Percentiles rank a stretch among this genome's conserved stretches.
Conservation (phyloP, 2,113 vertebrate genomes). For the Notarius lentiginosus region DNA sequence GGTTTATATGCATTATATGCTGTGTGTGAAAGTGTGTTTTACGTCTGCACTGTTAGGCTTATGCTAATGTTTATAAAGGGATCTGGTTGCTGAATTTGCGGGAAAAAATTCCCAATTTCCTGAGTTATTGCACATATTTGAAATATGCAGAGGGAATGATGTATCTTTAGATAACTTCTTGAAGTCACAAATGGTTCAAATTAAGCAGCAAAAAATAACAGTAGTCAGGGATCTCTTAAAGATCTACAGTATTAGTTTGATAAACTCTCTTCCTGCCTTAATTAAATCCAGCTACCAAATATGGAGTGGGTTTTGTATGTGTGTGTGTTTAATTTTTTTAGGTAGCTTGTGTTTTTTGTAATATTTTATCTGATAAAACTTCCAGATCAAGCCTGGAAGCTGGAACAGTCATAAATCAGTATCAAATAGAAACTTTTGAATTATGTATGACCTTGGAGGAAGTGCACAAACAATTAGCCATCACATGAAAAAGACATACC, state of each 20-base stretch:
- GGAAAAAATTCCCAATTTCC: conserved; percentile 58
- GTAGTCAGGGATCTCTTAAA: conserved; percentile 56
- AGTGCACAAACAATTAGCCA: conserved; percentile 37
- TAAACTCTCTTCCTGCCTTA: conserved; percentile 70
- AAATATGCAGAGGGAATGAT: conserved; percentile 54
- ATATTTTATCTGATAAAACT: conserved; percentile 40
- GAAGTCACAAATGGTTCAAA: conserved; percentile 49
- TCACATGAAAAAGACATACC: conserved; percentile 16
- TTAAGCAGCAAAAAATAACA: conserved; percentile 67
- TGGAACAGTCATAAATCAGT: conserved; percentile 6
- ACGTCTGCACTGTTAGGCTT: not conserved
- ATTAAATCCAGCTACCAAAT: conserved; percentile 55
- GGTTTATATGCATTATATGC: not conserved
- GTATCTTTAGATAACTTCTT: conserved; percentile 56
- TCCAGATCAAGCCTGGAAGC: not conserved
- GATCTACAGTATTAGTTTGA: conserved; percentile 61
- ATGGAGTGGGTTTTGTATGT: not conserved
- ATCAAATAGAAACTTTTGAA: conserved; percentile 38
- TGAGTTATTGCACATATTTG: conserved; percentile 61
- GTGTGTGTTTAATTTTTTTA: conserved; percentile 33
- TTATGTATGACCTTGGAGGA: conserved; percentile 5
- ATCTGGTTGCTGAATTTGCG: conserved; percentile 49
- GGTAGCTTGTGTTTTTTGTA: conserved; percentile 18
- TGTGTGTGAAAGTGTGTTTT: not conserved
- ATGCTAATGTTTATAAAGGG: conserved; percentile 47